Percentiles rank a stretch among this genome's conserved stretches.
Evolutionary conservation across 2,113 vertebrate genomes (phyloP).

Genomic region (Corythoichthys haematopterus): DNA sequence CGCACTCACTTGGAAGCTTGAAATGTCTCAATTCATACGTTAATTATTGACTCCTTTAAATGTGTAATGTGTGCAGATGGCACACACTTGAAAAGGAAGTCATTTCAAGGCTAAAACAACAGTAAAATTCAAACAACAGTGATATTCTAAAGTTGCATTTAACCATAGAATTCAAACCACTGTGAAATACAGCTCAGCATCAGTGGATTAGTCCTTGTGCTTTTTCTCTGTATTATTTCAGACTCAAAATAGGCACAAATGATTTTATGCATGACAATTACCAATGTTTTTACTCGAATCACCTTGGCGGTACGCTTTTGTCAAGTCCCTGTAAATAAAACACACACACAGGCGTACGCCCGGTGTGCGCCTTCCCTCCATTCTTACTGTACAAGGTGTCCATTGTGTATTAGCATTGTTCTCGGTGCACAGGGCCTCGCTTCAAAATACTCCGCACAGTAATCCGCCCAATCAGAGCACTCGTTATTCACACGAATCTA

Average conservation of each 20-base stretch:
- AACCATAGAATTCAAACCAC: no score
- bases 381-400: slow-evolving; percentile 27
- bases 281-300: no score
- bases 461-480: slow-evolving; percentile 34
- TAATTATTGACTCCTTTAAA: slow-evolving; percentile 61
- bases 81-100: neutral
- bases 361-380: slow-evolving; percentile 13
- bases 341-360: neutral
- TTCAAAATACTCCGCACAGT: slow-evolving; percentile 28
- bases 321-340: neutral
- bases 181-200: no score
- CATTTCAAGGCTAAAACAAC: neutral
- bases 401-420: slow-evolving; percentile 48
- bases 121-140: neutral
- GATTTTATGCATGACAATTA: no score
- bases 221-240: no score
- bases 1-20: slow-evolving; percentile 35
- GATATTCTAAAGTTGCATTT: no score
- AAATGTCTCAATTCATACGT: slow-evolving; percentile 53
- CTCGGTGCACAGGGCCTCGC: slow-evolving; percentile 28
- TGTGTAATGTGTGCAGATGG: slow-evolving; percentile 56
- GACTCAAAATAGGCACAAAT: no score
- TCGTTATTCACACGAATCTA: slow-evolving; percentile 30
- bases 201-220: no score
- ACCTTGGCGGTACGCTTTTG: no score